Base-by-base conservation (phyloP, 2,113 vertebrate species). In the Leptodactylus fuscus region DNA sequence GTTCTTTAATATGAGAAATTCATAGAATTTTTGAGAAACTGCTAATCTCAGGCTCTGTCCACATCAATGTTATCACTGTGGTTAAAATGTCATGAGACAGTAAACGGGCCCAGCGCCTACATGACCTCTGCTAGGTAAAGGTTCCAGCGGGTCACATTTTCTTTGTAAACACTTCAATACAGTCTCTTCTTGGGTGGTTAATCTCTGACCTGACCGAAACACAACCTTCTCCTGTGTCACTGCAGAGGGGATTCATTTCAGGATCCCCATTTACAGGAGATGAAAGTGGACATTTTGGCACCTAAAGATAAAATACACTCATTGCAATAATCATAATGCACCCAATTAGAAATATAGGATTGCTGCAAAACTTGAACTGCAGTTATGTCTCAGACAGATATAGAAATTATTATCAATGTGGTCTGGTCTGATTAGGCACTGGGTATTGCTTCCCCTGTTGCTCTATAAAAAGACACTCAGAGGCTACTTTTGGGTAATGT, bases 151-250 rank as follows among this genome's bases (percentile, higher is more conserved):
- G 82, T 76, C 82, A 75, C 36, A 44, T 22, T 27, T 32, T 46
- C 46, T 83, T 0, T 83, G 71, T 83, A 83, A 83, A 76, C 71
- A 75, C 71, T 46, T 48, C 4, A 46, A 76, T 65, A 53, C 16
- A n/a, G 70, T 32, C n/a, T 22, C 82, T 65, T 83, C 82, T 76
- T 83, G 82, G 53, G 82, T 83, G 82, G 82, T 76, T 83, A 76
- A 83, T 83, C 71, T 65, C 82, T 83, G 53, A 83, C 65, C 34
- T 76, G 53, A 76, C 49, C 51, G 34, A 83, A 24, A 55, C 15
- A 12, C 69, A 83, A 74, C 51, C 82, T 38, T 76, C 71, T n/a
- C n/a, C n/a, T 32, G 79, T 15, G 36, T 34, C 62, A 16, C 24
- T 5, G 48, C 29, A 71, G 34, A 71, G 36, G 29, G 16, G 67